phyloP scores from a whole-genome alignment of 1,140 invertebrate species.

The Papilio xuthus region DNA sequence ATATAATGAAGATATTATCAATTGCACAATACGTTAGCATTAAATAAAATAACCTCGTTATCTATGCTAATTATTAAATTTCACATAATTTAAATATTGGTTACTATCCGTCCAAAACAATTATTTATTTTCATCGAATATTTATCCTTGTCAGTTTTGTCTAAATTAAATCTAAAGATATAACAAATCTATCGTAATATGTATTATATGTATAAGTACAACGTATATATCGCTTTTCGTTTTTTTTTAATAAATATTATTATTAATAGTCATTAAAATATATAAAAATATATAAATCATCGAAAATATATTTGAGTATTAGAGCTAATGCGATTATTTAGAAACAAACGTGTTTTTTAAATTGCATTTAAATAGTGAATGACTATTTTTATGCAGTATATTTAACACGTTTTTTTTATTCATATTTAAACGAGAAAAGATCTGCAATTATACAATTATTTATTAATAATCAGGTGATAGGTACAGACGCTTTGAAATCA shows the following conservation, averaged over 20 bases:
- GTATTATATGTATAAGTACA: constrained; percentile 35
- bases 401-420: neutral
- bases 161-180: constrained; percentile 11
- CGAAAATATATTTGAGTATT: constrained; percentile 25
- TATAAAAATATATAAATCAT: constrained; percentile 14
- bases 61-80: constrained; percentile 23
- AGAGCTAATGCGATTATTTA: constrained; percentile 1
- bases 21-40: constrained; percentile 33
- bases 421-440: constrained; percentile 30
- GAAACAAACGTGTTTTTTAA: neutral
- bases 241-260: constrained; percentile 4
- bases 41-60: neutral
- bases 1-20: constrained; percentile 2
- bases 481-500: constrained; percentile 36
- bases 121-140: constrained; percentile 28
- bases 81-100: neutral
- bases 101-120: constrained; percentile 31
- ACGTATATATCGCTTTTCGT: constrained; percentile 29
- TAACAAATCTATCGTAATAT: constrained; percentile 3
- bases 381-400: constrained; percentile 24
- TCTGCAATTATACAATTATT: constrained; percentile 35
- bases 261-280: constrained; percentile 31
- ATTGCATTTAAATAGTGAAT: constrained; percentile 26
- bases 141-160: neutral
- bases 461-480: constrained; percentile 32